Evolutionary conservation across 1,140 invertebrate species (phyloP), one percentile per base, ranked within the genome.

Genomic region (Colletes gigas): DNA sequence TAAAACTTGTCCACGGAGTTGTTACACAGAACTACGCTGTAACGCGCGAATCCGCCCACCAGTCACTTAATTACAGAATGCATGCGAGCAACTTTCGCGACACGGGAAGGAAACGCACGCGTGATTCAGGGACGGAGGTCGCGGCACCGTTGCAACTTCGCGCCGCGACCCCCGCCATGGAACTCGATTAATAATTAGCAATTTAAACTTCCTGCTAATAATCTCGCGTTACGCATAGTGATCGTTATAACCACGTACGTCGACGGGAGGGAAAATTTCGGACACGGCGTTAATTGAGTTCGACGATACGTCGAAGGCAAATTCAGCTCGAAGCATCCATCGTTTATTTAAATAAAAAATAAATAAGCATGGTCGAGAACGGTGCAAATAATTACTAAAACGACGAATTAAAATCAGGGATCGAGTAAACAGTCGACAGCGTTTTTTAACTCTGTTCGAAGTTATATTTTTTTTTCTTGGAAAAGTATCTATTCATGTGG

Each of bases 61-160:
- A 83, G 67, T 59, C 82, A 57, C 63, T 52, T 84, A 83, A 78
- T 84, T 84, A 79, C 70, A 66, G 67, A 78, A 80, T 70, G 71
- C 77, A 67, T 65, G 67, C 75, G 52, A 14, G 17, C 47, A 50
- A 57, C 60, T 54, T n/a, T 15, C 55, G 70, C 55, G 19, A 47
- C 55, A 55, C 21, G 19, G 15, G 30, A 17, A 10, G 55, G n/a
- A 62, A 39, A 62, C 59, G 21, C 10, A 21, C 30, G 54, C 12
- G n/a, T 17, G 70, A 72, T 59, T 59, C 41, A 7, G 5, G 7
- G 55, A n/a, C 19, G 44, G 19, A 12, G n/a, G 14, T 59, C 62
- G 12, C 17, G 39, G 15, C 41, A 9, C 55, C 41, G 21, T 12
- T 30, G 4, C 4, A 4, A 19, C 47, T 41, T 6, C 14, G 9